These are phyloP conservation scores for Scaptomyza graminum DNA, from an alignment of 1,140 invertebrate species.

Conservation along the genomic window DNA sequence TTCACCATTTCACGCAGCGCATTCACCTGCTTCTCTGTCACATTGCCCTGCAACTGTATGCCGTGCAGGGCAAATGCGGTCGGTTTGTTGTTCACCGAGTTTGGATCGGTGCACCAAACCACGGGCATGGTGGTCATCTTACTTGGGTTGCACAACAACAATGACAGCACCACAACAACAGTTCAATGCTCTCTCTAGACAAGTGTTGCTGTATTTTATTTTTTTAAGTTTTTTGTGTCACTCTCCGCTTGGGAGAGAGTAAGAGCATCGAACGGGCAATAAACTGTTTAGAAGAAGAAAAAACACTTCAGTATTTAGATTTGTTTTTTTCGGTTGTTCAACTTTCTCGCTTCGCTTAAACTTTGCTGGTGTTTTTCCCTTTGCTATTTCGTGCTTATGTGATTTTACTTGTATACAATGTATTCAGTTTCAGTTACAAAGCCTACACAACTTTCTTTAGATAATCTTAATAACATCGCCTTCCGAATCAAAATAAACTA, in stretches of 20 bases:
- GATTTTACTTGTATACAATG: constrained; percentile 19
- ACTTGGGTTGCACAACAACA: constrained; percentile 9
- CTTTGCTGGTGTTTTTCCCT: constrained; percentile 23
- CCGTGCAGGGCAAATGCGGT: constrained; percentile 83
- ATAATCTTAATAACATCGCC: background rate
- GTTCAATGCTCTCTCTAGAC: constrained; percentile 26
- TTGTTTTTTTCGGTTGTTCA: background rate
- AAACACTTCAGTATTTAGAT: constrained; percentile 22
- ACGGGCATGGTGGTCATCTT: constrained; percentile 81
- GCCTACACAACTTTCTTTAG: too few relatives aligned
- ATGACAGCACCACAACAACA: background rate
- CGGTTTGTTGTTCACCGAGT: constrained; percentile 83
- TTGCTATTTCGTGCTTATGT: constrained; percentile 25
- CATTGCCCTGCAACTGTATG: constrained; percentile 83
- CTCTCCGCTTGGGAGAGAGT: constrained; percentile 22
- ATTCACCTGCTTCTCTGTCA: constrained; percentile 81
- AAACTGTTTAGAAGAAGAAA: constrained; percentile 33
- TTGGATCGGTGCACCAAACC: constrained; percentile 83
- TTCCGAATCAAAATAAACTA: background rate
- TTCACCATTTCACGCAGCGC: constrained; percentile 81
- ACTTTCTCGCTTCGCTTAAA: constrained; percentile 10
- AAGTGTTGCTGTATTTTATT: background rate
- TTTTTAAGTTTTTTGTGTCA: background rate
- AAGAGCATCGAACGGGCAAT: constrained; percentile 16
- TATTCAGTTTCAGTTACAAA: constrained; percentile 5